Base-by-base conservation (phyloP, 2,888 invertebrate genomes). In the Epirrhoe tristata region DNA sequence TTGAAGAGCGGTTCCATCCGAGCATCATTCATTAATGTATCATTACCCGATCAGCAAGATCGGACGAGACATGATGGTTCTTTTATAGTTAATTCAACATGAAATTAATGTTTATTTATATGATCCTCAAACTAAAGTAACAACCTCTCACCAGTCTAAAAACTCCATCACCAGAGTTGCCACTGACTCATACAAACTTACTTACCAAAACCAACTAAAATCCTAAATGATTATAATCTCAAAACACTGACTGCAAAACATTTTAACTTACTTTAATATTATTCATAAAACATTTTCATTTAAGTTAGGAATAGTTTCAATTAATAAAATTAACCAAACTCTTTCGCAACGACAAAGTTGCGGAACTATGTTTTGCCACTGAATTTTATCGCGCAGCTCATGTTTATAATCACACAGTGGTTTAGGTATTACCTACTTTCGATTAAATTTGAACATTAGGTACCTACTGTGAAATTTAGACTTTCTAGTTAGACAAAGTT, bases 261-360 rank as follows among this genome's bases (percentile, higher is more conserved):
- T 59, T 59, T 43, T 34, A 17, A 55, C 17, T 59, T 59, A 55
- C 51, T 65, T 51, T 17, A 56, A 60, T 59, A 51, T 51, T 60
- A 65, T 65, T 65, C 65, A 64, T 59, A 59, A 54, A 64, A 50
- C 64, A 58, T 39, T 64, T 64, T 64, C 64, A 65, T 51, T 65
- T 60, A 51, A 65, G 59, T 60, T 60, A n/a, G 32, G 14, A 50
- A 60, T 60, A 56, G 59, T 65, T 59, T 39, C 59, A 56, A 51
- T 60, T 56, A 56, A 52, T 59, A 65, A 65, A 65, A 60, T 65
- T 60, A 60, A 51, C 51, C 50, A 51, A 65, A 58, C 58, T 64
- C 52, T 56, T 56, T 65, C 50, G 34, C 32, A 34, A 17, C 60
- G 55, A 43, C 17, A 65, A 59, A 65, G 64, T 65, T 65, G 8